Evolutionary conservation across 2,888 invertebrate genomes (phyloP), one percentile per base, ranked within the genome.

Genomic region (Pseudanteris insignis): DNA sequence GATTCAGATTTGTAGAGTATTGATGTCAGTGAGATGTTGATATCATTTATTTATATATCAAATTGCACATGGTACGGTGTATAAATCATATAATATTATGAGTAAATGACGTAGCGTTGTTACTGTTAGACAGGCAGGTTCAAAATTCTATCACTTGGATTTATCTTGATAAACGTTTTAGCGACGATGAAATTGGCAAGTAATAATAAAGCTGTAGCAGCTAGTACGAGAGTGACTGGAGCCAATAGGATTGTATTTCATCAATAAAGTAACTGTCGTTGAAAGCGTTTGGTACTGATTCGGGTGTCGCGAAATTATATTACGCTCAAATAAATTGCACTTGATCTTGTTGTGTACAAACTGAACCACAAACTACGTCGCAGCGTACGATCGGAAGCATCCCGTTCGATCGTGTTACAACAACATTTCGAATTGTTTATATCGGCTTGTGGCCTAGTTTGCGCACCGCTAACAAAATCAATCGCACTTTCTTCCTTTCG

Each of bases 341-440:
- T 34, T 41, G 51, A 41, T 34, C 41, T 32, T 18, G 51, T 41
- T 47, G 47, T 47, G 33, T 50, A 34, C 33, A 32, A 48, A 50
- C 40, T 40, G 33, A 33, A 21, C 33, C 50, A 40, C 50, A 50
- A 50, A 50, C 40, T 40, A 40, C 28, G 34, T 44, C 34, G 41
- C 30, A 11, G 11, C 6, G 44, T 11, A 18, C 14, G 37, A 37
- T 47, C 36, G 47, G 40, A 30, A 32, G 15, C 34, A 26, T 15
- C 33, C 30, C 28, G 33, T 40, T 28, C 33, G 40, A 14, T 12
- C 33, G 40, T 40, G 36, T 28, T 40, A 26, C 26, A 40, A 50
- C 50, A 40, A 40, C 40, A 40, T 40, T 40, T 25, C 50, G 33
- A 34, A 50, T 50, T 50, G 50, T 50, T 50, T 50, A 50, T 50